Conservation (phyloP, 2,888 invertebrate genomes). For the Hedychridium roseum region DNA sequence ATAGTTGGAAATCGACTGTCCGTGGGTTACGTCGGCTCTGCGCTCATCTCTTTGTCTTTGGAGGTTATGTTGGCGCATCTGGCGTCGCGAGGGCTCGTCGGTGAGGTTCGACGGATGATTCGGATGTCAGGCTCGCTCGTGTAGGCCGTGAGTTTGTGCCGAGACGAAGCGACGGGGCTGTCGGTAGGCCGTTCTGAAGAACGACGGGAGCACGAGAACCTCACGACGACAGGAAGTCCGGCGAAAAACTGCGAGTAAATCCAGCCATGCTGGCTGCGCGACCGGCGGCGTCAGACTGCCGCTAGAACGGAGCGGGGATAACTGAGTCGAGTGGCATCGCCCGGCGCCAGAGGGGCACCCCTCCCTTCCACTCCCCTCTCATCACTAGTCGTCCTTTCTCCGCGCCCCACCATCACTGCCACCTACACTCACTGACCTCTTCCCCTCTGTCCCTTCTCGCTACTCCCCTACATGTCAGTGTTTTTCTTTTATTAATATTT, state of each 20-base stretch:
- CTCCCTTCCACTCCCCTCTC: conserved; percentile 1
- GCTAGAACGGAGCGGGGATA: conserved; percentile 43
- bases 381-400: neutral
- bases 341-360: conserved; percentile 34
- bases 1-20: no score
- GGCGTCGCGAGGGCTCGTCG: conserved; percentile 26
- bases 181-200: no score
- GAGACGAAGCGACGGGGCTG: neutral
- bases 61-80: conserved; percentile 45
- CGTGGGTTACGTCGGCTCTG: no score
- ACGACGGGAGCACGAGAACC: no score
- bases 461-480: no score
- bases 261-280: conserved; percentile 55
- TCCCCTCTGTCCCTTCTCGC: conserved; percentile 22
- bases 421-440: neutral
- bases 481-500: neutral
- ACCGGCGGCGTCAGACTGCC: conserved; percentile 61
- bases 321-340: conserved; percentile 42
- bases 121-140: neutral
- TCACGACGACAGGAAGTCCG: conserved; percentile 25
- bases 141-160: neutral
- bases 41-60: conserved; percentile 40
- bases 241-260: conserved; percentile 37
- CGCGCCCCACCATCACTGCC: neutral
- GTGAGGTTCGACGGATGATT: neutral